A percentile compares a stretch with the other conserved stretches of the same genome.
Evolutionary conservation across 2,797 vertebrate species (phyloP).

Genomic region (Falco cherrug): DNA sequence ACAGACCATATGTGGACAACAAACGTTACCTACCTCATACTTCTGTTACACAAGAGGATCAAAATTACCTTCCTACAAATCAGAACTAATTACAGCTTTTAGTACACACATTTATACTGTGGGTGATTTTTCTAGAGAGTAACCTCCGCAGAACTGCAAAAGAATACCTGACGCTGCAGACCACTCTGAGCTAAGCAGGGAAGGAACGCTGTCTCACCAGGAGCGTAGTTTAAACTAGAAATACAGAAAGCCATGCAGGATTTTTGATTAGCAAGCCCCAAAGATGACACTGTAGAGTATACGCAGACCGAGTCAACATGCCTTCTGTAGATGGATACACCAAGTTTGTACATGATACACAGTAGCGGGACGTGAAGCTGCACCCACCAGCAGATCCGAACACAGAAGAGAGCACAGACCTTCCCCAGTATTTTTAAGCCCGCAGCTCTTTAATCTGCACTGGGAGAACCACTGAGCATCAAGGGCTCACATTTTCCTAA

Average conservation of each 20-base stretch:
- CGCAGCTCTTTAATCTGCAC: not conserved
- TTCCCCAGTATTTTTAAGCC: not conserved
- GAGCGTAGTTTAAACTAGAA: not conserved
- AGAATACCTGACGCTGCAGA: not conserved
- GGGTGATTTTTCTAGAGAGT: not conserved
- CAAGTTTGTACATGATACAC: not conserved
- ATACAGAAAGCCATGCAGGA: not conserved
- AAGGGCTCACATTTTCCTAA: not conserved
- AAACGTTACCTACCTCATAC: not conserved
- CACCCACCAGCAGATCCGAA: not conserved
- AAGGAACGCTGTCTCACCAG: not conserved
- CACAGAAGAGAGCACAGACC: not conserved
- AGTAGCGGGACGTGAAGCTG: not conserved
- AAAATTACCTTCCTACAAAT: slow-evolving; percentile 1
- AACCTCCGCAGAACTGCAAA: not conserved
- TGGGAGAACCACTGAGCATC: not conserved
- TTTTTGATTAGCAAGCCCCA: not conserved
- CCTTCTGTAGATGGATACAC: not conserved
- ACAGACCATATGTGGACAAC: not conserved
- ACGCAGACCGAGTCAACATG: not conserved
- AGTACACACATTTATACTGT: not conserved
- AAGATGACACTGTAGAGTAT: not conserved
- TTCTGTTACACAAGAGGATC: not conserved
- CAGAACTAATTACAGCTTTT: slow-evolving; percentile 5
- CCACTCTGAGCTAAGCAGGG: not conserved